phyloP scores from a whole-genome alignment of 1,140 invertebrate genomes.

The Drosophila aff. region DNA sequence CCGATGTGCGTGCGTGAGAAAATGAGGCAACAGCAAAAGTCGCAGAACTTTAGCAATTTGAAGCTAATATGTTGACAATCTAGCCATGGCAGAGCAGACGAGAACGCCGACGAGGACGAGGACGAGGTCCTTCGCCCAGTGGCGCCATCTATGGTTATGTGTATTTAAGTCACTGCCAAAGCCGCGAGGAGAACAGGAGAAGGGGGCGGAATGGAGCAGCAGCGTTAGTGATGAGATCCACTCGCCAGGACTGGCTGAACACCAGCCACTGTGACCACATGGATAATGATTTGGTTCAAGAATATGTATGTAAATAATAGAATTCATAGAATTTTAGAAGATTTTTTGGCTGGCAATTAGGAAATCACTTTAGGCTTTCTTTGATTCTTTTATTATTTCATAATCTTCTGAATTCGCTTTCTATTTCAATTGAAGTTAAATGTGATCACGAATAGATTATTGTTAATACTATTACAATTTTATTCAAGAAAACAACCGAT shows the following conservation, averaged over 20 bases:
- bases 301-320: neutral
- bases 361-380: neutral
- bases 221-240: slow-evolving; percentile 39
- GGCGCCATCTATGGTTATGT: slow-evolving; percentile 75
- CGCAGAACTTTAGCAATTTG: slow-evolving; percentile 83
- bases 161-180: slow-evolving; percentile 78
- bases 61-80: slow-evolving; percentile 84
- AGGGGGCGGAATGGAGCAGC: slow-evolving; percentile 3
- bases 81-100: slow-evolving; percentile 18
- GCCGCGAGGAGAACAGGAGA: slow-evolving; percentile 16
- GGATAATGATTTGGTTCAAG: neutral
- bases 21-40: slow-evolving; percentile 80
- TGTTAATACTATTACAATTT: neutral
- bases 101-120: slow-evolving; percentile 8
- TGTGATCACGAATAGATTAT: neutral
- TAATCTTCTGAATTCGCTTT: neutral
- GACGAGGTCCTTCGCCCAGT: slow-evolving; percentile 45
- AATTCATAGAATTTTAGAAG: neutral
- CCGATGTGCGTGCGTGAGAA: slow-evolving; percentile 57
- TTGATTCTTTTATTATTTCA: neutral
- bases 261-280: neutral
- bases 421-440: neutral
- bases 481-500: neutral
- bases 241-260: neutral
- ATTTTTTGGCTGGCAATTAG: no score